Evolutionary conservation across 2,113 vertebrate genomes (phyloP).

Genomic region (Gasterosteus aculeatus): DNA sequence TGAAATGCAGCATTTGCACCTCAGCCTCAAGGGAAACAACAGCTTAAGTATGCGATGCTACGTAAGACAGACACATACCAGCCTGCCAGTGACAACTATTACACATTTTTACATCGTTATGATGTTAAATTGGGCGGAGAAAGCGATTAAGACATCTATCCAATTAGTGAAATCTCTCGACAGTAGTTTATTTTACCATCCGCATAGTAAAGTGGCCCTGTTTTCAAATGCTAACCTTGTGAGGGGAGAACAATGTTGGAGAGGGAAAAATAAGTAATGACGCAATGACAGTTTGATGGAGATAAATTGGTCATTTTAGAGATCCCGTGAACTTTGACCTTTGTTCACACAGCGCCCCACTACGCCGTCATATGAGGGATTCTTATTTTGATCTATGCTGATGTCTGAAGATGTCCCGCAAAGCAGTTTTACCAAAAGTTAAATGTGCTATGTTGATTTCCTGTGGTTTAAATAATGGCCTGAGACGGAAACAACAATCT

Average conservation of each 20-base stretch:
- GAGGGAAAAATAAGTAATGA: not conserved
- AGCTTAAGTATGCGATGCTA: slow-evolving; percentile 36
- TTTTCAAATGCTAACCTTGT: slow-evolving; percentile 19
- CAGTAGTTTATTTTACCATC: slow-evolving; percentile 47
- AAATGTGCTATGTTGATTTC: not conserved
- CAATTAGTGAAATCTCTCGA: slow-evolving; percentile 59
- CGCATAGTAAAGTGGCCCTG: slow-evolving; percentile 6
- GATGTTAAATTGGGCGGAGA: slow-evolving; percentile 63
- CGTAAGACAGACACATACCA: slow-evolving; percentile 44
- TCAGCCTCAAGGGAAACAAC: slow-evolving; percentile 42
- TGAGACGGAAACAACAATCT: slow-evolving; percentile 17
- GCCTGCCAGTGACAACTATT: slow-evolving; percentile 45
- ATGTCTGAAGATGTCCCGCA: not conserved
- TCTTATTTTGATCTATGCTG: not conserved
- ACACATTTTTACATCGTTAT: slow-evolving; percentile 42
- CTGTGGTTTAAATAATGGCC: not conserved
- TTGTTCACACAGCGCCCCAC: slow-evolving; percentile 1
- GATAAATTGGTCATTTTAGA: not conserved
- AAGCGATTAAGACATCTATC: slow-evolving; percentile 47
- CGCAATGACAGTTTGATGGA: not conserved
- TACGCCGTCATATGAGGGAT: not conserved
- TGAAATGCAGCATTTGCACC: slow-evolving; percentile 56
- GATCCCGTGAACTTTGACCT: slow-evolving; percentile 22
- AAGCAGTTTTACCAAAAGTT: not conserved
- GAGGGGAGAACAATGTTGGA: not conserved